Percentiles rank a stretch among this genome's conserved stretches.
Conservation (phyloP, 1,140 invertebrate species). For the Vanessa atalanta region DNA sequence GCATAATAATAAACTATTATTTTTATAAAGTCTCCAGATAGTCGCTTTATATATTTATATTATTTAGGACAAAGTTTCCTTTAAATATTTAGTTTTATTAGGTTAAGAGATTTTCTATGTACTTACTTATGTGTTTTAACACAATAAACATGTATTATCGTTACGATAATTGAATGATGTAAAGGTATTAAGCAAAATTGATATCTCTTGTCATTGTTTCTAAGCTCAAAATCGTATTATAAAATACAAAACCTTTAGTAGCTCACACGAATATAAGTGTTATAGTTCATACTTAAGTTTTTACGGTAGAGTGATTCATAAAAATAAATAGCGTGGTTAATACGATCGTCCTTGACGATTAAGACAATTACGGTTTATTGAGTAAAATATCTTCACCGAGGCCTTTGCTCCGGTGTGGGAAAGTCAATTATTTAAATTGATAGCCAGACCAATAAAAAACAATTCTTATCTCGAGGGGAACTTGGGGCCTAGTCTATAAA, state of each 20-base stretch:
- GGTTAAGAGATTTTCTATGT: no score
- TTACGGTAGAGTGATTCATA: constrained; percentile 24
- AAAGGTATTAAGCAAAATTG: background rate
- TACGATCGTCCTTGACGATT: constrained; percentile 29
- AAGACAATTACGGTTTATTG: constrained; percentile 44
- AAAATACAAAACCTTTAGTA: background rate
- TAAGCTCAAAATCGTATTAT: background rate
- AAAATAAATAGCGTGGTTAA: constrained; percentile 13
- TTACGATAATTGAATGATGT: background rate
- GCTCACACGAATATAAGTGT: no score
- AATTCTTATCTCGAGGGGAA: constrained; percentile 45
- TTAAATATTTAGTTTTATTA: no score
- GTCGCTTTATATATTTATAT: background rate
- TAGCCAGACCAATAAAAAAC: constrained; percentile 47
- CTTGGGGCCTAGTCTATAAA: constrained; percentile 37
- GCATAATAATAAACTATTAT: constrained; percentile 13
- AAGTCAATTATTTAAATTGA: constrained; percentile 54
- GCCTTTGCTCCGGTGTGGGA: constrained; percentile 43
- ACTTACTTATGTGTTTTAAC: no score
- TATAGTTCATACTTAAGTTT: constrained; percentile 9
- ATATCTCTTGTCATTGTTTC: background rate
- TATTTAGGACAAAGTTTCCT: background rate
- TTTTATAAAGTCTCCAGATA: background rate
- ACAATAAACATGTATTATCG: background rate
- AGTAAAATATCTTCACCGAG: constrained; percentile 41